Conservation (phyloP, 2,113 vertebrate species). For the Ia io region DNA sequence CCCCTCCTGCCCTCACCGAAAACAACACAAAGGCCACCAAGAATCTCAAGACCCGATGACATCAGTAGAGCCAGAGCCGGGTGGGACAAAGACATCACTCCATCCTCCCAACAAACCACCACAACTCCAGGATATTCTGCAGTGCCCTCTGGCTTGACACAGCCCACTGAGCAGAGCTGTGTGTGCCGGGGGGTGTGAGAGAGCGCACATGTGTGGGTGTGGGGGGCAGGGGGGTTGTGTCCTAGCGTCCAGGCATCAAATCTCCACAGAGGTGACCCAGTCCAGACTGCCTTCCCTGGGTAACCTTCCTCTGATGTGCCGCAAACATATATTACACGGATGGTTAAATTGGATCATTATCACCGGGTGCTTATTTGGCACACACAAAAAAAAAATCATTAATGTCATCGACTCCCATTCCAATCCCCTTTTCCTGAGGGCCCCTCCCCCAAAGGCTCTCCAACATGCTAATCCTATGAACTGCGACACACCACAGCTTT, state of each 20-base stretch:
- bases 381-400: slow-evolving; percentile 82
- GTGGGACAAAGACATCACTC: slow-evolving; percentile 66
- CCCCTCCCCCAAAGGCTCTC: slow-evolving; percentile 67
- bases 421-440: slow-evolving; percentile 51
- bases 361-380: slow-evolving; percentile 81
- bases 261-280: slow-evolving; percentile 76
- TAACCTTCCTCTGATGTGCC: slow-evolving; percentile 81
- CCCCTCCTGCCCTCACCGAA: slow-evolving; percentile 8
- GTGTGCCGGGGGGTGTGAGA: slow-evolving; percentile 54
- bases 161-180: slow-evolving; percentile 66
- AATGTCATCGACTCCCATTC: slow-evolving; percentile 76
- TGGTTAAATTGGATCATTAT: slow-evolving; percentile 89
- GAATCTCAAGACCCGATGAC: slow-evolving; percentile 28
- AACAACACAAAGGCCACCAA: slow-evolving; percentile 54
- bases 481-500: slow-evolving; percentile 78
- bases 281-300: slow-evolving; percentile 73
- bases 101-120: slow-evolving; percentile 57
- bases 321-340: slow-evolving; percentile 86
- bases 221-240: slow-evolving; percentile 45
- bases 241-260: slow-evolving; percentile 65
- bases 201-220: background rate
- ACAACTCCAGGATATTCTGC: slow-evolving; percentile 65
- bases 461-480: slow-evolving; percentile 78
- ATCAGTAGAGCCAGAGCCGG: slow-evolving; percentile 45
- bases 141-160: slow-evolving; percentile 78